phyloP scores from a whole-genome alignment of 2,113 vertebrate genomes.

The Poicephalus gulielmi region DNA sequence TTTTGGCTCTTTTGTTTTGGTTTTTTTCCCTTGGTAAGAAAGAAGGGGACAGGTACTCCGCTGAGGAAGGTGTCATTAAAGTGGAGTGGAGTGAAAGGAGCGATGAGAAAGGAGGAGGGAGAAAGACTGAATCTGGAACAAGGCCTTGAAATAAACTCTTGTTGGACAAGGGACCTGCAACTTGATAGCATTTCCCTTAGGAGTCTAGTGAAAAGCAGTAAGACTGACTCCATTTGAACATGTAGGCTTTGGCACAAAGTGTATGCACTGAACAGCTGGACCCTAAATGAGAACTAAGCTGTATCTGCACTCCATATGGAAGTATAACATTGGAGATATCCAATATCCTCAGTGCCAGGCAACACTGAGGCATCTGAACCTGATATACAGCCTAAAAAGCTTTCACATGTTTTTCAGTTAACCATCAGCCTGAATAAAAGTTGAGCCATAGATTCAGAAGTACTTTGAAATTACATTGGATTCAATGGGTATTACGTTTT shows the following conservation, averaged over 20 bases:
- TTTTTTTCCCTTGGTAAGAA: background rate
- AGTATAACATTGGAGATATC: background rate
- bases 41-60: background rate
- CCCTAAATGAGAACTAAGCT: background rate
- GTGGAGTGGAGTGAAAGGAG: background rate
- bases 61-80: background rate
- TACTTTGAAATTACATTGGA: background rate
- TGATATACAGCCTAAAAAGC: background rate
- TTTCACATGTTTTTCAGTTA: background rate
- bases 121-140: background rate
- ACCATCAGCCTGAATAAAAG: background rate
- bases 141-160: background rate
- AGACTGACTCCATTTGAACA: background rate
- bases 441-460: background rate
- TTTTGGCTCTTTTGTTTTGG: background rate
- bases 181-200: background rate
- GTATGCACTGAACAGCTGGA: background rate
- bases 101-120: background rate
- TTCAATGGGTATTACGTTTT: background rate
- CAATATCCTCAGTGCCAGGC: background rate
- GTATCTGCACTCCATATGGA: background rate
- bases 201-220: background rate
- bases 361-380: background rate
- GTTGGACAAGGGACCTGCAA: background rate
- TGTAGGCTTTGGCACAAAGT: background rate